phyloP scores from a whole-genome alignment of 1,140 invertebrate species.

The Drosophila trapezifrons region DNA sequence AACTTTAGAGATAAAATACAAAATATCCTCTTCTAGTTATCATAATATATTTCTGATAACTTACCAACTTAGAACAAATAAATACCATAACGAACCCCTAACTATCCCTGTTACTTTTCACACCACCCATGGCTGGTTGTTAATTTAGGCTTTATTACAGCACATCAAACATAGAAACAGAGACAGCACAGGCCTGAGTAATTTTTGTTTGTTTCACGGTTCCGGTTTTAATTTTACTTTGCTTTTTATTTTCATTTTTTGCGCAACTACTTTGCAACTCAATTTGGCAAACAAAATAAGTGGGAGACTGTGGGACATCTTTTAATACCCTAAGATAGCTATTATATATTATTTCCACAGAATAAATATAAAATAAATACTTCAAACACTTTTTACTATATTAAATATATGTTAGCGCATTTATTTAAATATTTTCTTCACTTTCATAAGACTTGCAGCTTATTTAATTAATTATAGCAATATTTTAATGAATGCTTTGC shows the following conservation, averaged over 20 bases:
- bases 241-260: constrained; percentile 36
- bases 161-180: constrained; percentile 46
- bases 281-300: constrained; percentile 31
- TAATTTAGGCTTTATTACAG: constrained; percentile 50
- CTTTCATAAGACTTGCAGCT: too few species aligned
- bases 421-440: not conserved
- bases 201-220: constrained; percentile 41
- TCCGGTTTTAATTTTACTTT: constrained; percentile 29
- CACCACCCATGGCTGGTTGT: constrained; percentile 8
- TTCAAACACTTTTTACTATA: too few species aligned
- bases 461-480: not conserved
- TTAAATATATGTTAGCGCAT: not conserved
- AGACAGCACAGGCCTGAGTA: constrained; percentile 24
- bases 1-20: too few species aligned
- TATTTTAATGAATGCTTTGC: not conserved
- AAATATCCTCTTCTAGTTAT: too few species aligned
- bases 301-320: not conserved
- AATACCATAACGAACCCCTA: too few species aligned
- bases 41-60: not conserved
- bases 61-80: not conserved
- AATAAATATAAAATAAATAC: not conserved
- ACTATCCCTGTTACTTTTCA: not conserved
- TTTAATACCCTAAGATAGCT: constrained; percentile 8
- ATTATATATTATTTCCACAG: not conserved
- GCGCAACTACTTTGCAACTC: constrained; percentile 42